Conservation (phyloP, 2,113 vertebrate species). For the Mionectes macconnelli region DNA sequence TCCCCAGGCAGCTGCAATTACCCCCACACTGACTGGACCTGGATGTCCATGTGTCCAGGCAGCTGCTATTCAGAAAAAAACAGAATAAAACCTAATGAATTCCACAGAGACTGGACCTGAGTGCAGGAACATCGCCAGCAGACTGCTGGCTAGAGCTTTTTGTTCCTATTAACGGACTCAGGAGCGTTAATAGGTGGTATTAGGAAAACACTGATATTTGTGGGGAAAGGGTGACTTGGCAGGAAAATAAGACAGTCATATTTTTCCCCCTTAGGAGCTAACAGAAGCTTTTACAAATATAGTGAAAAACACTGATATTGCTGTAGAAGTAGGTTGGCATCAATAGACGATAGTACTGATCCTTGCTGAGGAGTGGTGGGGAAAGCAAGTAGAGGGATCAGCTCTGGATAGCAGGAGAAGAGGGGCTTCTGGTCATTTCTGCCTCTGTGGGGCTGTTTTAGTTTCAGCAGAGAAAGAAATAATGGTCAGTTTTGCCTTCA, state of each 20-base stretch:
- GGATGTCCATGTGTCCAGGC: background rate
- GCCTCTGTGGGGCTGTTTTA: background rate
- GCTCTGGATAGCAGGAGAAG: background rate
- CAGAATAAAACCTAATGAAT: background rate
- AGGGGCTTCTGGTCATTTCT: background rate
- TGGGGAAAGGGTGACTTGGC: background rate
- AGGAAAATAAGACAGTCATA: background rate
- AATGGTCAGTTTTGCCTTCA: background rate
- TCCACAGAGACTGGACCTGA: background rate
- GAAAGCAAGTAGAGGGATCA: background rate
- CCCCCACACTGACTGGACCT: rapidly evolving
- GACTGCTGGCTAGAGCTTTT: background rate
- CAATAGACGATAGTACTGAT: background rate
- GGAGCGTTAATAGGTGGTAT: background rate
- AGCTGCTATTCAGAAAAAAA: background rate
- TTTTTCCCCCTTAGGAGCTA: background rate
- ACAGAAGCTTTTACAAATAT: background rate
- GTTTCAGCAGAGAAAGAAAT: background rate
- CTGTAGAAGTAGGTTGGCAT: background rate
- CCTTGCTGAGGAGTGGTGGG: background rate
- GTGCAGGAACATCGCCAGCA: background rate
- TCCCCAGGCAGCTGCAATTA: background rate
- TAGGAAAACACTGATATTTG: background rate
- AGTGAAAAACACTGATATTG: rapidly evolving
- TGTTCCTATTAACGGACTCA: background rate